These are phyloP conservation scores for Australoheros scitulus DNA, from an alignment of 2,113 vertebrate genomes.

Conservation along the genomic window DNA sequence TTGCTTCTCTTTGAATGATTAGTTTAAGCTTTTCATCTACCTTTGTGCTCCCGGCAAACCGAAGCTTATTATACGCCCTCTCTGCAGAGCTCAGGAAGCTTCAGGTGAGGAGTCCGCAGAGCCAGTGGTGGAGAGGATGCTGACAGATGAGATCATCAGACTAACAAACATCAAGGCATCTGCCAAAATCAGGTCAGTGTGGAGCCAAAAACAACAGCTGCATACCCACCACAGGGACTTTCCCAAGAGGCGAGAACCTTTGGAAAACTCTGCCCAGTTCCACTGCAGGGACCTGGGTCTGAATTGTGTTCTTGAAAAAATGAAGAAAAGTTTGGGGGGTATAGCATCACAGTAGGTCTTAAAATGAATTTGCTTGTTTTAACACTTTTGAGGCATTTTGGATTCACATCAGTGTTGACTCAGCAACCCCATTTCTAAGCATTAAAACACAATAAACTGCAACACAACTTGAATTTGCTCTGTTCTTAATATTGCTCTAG, in stretches of 20 bases:
- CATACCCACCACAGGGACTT: not conserved
- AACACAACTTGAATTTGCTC: not conserved
- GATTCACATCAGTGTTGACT: not conserved
- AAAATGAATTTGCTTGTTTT: not conserved
- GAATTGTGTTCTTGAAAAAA: rapidly evolving
- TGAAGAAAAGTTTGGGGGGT: not conserved
- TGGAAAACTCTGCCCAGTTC: no score
- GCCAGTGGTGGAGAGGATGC: constrained; percentile 71
- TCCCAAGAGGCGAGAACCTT: no score
- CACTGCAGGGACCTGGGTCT: no score
- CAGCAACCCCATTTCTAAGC: not conserved
- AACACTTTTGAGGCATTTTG: not conserved
- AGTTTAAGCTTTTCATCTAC: not conserved
- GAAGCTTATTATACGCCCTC: constrained; percentile 2
- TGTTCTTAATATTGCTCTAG: no score
- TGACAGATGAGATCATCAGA: constrained; percentile 86
- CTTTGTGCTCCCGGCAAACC: not conserved
- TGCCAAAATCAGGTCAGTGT: constrained; percentile 91
- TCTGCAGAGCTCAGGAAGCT: constrained; percentile 77
- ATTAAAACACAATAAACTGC: not conserved
- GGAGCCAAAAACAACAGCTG: not conserved
- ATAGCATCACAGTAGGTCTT: not conserved
- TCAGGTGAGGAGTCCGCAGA: constrained; percentile 58
- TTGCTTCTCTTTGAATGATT: not conserved
- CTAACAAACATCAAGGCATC: constrained; percentile 88